Conservation (phyloP, 1,140 invertebrate genomes). For the Conopomorpha cramerella region DNA sequence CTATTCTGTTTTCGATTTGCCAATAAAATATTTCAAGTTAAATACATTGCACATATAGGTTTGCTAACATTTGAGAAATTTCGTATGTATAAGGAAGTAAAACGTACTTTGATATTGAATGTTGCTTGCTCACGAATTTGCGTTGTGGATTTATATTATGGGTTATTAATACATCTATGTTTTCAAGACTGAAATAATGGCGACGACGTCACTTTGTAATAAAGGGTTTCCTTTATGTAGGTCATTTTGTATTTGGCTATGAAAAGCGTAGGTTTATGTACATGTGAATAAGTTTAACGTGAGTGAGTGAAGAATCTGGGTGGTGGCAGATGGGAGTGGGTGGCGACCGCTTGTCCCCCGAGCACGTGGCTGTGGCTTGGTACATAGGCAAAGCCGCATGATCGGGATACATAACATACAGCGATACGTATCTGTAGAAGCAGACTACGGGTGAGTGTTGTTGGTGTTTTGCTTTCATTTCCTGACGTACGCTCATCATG, state of each 20-base stretch:
- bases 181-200: too few species aligned
- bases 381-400: constrained; percentile 4
- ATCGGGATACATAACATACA: constrained; percentile 1
- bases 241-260: not conserved
- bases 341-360: constrained; percentile 2
- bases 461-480: constrained; percentile 12
- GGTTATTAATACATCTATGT: too few species aligned
- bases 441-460: too few species aligned
- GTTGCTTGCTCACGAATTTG: too few species aligned
- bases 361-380: constrained; percentile 5
- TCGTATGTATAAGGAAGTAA: too few species aligned
- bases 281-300: constrained; percentile 3
- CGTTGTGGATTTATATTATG: too few species aligned
- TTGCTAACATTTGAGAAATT: too few species aligned
- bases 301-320: constrained; percentile 1
- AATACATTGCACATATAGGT: too few species aligned
- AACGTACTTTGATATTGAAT: too few species aligned
- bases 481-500: not conserved
- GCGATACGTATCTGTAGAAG: too few species aligned
- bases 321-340: constrained; percentile 1
- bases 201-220: not conserved
- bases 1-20: too few species aligned
- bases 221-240: not conserved
- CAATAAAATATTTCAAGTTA: too few species aligned
- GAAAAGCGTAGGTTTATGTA: not conserved